Base-by-base conservation (phyloP, 2,797 vertebrate genomes). In the Botia kubotai region DNA sequence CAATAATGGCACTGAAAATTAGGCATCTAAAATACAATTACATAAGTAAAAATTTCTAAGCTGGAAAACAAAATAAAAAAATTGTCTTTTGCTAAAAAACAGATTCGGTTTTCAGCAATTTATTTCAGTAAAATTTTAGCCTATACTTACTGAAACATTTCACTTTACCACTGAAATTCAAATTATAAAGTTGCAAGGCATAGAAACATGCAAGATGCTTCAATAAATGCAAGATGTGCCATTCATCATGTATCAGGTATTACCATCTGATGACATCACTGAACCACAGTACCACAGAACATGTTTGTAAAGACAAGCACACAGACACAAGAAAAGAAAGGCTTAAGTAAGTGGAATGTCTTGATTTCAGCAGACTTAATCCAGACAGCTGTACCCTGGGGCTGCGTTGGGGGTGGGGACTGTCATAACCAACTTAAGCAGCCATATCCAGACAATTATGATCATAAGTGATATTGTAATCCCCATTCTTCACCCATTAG, bases 401-500 rank as follows among this genome's bases (percentile, higher is more conserved):
- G 77, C n/a, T 21, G 48, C 52, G 46, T 60, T 16, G 57, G 10
- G 33, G 67, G 26, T 71, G 68, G 13, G 5, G 46, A 63, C 43
- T 63, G 68, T 62, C 68, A 63, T 78, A 71, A 62, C 23, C 55
- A 71, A 21, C 23, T 55, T 57, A 77, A 79, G 58, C 69, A 83
- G 33, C 73, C 57, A 63, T 79, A 71, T 70, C 68, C 19, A 72
- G 68, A 60, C 53, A 72, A 72, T 65, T 72, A 46, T 53, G 46
- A 72, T 72, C 48, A 65, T 79, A 72, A 72, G 19, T 29, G 46
- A 79, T 65, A 72, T 58, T 53, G 19, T 79, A 72, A 65, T 23
- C 53, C 58, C 19, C 63, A 63, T 78, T 72, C 58, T 72, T 72
- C 19, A 72, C 26, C 69, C 69, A 79, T 72, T 79, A 66, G 74